These are phyloP conservation scores for Hyperoplus lanceolatus DNA, from an alignment of 2,797 vertebrate genomes.

Conservation along the genomic window DNA sequence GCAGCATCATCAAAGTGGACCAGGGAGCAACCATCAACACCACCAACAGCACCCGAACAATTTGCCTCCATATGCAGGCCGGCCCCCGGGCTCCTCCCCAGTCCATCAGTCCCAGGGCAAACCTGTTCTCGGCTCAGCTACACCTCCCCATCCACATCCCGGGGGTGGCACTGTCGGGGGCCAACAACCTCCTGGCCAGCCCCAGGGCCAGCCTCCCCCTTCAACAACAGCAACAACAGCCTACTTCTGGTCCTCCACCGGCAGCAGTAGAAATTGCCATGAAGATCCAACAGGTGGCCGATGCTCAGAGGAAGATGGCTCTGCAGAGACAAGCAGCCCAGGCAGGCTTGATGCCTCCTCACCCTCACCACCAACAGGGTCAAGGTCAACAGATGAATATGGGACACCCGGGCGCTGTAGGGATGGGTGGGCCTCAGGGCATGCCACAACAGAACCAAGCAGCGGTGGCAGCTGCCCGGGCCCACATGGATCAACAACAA, in stretches of 20 bases:
- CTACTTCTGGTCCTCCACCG: slow-evolving; percentile 89
- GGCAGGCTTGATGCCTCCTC: slow-evolving; percentile 85
- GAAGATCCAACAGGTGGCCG: slow-evolving; percentile 97
- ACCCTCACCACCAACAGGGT: slow-evolving; percentile 85
- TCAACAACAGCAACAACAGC: slow-evolving; percentile 82
- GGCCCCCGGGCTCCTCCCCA: slow-evolving; percentile 85
- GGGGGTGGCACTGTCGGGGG: slow-evolving; percentile 44
- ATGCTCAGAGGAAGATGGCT: slow-evolving; percentile 96
- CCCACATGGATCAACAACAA: slow-evolving; percentile 90
- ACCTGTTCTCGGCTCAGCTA: slow-evolving; percentile 89
- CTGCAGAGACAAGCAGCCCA: slow-evolving; percentile 89
- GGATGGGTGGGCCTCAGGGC: slow-evolving; percentile 80
- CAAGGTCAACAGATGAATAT: slow-evolving; percentile 86
- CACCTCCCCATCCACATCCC: slow-evolving; percentile 88
- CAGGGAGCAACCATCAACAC: slow-evolving; percentile 78
- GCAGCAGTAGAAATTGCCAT: slow-evolving; percentile 97
- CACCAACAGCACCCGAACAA: slow-evolving; percentile 87
- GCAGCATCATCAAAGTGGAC: slow-evolving; percentile 83
- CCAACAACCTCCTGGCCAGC: slow-evolving; percentile 86
- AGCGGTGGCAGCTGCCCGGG: slow-evolving; percentile 78
- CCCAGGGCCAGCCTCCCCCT: slow-evolving; percentile 87
- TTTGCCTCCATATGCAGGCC: slow-evolving; percentile 81
- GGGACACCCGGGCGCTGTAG: slow-evolving; percentile 82
- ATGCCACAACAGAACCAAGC: slow-evolving; percentile 76
- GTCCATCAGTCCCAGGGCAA: slow-evolving; percentile 93